Evolutionary conservation across 1,140 invertebrate genomes (phyloP).

Genomic region (Drosophila triauraria): DNA sequence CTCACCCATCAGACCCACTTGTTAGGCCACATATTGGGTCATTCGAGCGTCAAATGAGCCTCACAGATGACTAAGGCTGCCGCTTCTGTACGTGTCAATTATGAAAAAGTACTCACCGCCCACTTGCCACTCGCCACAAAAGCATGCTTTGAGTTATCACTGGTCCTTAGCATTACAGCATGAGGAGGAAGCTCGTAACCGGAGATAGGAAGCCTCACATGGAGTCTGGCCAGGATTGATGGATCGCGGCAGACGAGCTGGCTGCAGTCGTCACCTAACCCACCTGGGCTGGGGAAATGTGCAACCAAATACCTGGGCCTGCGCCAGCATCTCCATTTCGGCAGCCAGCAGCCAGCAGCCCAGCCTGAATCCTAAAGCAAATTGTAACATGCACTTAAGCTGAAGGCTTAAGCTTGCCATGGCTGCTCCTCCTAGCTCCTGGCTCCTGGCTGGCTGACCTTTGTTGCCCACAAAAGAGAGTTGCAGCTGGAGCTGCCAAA

Average conservation of each 20-base stretch:
- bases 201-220: too few relatives aligned
- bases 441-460: slow-evolving; percentile 12
- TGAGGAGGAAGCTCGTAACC: too few relatives aligned
- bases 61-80: not conserved
- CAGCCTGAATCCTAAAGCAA: not conserved
- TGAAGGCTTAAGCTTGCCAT: not conserved
- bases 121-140: not conserved
- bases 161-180: slow-evolving; percentile 11
- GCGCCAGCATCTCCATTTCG: not conserved
- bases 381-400: not conserved
- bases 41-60: slow-evolving; percentile 57
- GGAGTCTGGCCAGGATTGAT: too few relatives aligned
- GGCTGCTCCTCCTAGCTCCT: too few relatives aligned
- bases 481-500: slow-evolving; percentile 25
- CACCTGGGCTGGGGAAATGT: not conserved
- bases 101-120: slow-evolving; percentile 6
- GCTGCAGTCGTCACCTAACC: not conserved
- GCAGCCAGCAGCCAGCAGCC: too few relatives aligned
- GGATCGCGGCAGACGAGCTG: too few relatives aligned
- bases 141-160: slow-evolving; percentile 9
- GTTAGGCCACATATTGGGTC: slow-evolving; percentile 38
- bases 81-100: slow-evolving; percentile 32
- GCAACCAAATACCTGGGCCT: slow-evolving; percentile 6
- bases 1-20: slow-evolving; percentile 41
- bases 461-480: slow-evolving; percentile 23